These are phyloP conservation scores for Marasmarcha lunaedactyla DNA, from an alignment of 2,888 invertebrate species.

Conservation along the genomic window DNA sequence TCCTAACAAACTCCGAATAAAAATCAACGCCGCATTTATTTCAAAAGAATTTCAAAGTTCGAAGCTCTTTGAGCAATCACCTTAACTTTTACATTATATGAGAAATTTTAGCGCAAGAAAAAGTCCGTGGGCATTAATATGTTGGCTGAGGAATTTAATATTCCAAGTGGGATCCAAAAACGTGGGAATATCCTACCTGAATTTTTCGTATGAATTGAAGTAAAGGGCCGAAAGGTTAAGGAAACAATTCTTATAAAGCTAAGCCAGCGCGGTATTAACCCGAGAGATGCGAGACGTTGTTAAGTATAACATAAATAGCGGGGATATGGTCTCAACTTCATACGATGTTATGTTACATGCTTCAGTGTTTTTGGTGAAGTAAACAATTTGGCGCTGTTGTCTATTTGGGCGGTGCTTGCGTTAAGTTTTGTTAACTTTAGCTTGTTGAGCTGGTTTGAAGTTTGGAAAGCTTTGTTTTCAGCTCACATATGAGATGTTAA, in stretches of 20 bases:
- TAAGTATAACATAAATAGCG: not conserved
- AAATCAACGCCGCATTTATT: not conserved
- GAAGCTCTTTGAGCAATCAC: slow-evolving; percentile 40
- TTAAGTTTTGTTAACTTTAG: too few species aligned
- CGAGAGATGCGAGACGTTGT: not conserved
- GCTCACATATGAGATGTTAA: too few species aligned
- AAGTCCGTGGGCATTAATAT: slow-evolving; percentile 49
- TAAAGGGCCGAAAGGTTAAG: not conserved
- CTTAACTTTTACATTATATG: slow-evolving; percentile 35
- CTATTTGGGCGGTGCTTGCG: too few species aligned
- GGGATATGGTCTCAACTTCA: not conserved
- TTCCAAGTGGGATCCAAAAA: slow-evolving; percentile 37
- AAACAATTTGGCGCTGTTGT: too few species aligned
- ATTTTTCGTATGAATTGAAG: slow-evolving; percentile 37
- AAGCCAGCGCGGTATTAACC: not conserved
- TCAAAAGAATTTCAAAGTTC: slow-evolving; percentile 16
- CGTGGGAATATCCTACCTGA: slow-evolving; percentile 31
- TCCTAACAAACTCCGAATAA: slow-evolving; percentile 11
- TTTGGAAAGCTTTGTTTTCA: too few species aligned
- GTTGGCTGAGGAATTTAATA: slow-evolving; percentile 46
- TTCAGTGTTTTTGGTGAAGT: too few species aligned
- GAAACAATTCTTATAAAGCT: not conserved
- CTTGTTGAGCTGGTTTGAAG: too few species aligned
- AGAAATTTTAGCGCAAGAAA: slow-evolving; percentile 30
- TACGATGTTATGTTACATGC: too few species aligned